These are phyloP conservation scores for Myotis yumanensis DNA, from an alignment of 2,113 vertebrate genomes.

Conservation along the genomic window DNA sequence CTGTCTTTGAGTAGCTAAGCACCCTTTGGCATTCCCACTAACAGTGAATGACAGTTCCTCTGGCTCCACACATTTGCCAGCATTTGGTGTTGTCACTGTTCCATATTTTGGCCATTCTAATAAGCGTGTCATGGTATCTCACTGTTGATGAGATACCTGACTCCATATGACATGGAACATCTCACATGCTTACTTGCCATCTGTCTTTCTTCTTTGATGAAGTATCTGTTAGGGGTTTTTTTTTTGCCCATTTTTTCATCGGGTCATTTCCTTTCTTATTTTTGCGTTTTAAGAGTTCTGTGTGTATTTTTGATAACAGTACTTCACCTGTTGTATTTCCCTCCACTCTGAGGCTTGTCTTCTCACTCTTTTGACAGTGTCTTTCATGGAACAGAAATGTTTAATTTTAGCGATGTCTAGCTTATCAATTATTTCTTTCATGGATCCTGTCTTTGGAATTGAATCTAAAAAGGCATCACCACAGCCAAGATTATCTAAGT, in stretches of 20 bases:
- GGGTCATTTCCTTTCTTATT: neutral
- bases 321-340: neutral
- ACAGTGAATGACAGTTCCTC: neutral
- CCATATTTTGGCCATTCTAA: neutral
- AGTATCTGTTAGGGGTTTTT: neutral
- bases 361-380: neutral
- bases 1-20: neutral
- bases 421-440: neutral
- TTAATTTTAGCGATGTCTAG: neutral
- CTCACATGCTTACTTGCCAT: neutral
- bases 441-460: neutral
- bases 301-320: neutral
- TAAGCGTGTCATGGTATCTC: neutral
- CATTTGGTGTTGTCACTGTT: neutral
- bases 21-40: neutral
- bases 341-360: neutral
- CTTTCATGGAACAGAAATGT: neutral
- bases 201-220: neutral
- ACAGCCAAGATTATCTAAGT: neutral
- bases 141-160: neutral
- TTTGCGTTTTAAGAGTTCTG: neutral
- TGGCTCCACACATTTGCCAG: neutral
- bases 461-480: neutral
- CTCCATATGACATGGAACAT: neutral
- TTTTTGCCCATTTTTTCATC: neutral